These are phyloP conservation scores for Melanophora roralis DNA, from an alignment of 2,888 invertebrate genomes.

Conservation along the genomic window DNA sequence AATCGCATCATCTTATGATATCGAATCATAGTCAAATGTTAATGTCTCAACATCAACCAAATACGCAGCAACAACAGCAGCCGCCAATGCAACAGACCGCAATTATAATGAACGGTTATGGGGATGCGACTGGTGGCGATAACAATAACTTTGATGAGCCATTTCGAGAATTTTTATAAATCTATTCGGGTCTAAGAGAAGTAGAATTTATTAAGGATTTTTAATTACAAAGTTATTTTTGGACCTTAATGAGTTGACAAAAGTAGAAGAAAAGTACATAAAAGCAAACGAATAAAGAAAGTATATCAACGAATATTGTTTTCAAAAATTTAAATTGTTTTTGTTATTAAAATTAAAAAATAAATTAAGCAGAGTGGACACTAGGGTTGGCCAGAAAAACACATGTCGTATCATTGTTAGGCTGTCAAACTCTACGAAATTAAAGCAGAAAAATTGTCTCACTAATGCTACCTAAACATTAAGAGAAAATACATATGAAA, in stretches of 20 bases:
- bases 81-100: conserved; percentile 63
- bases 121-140: conserved; percentile 72
- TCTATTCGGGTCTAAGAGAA: neutral
- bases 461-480: too few relatives aligned
- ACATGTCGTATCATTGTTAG: too few relatives aligned
- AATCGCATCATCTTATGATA: conserved; percentile 66
- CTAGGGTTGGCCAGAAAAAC: too few relatives aligned
- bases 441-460: too few relatives aligned
- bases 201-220: neutral
- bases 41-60: conserved; percentile 54
- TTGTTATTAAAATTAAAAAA: conserved; percentile 1
- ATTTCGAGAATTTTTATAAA: conserved; percentile 76
- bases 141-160: conserved; percentile 76
- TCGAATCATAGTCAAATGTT: conserved; percentile 64
- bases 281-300: conserved; percentile 34
- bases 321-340: conserved; percentile 33
- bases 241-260: neutral
- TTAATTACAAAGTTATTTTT: neutral
- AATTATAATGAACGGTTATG: conserved; percentile 64
- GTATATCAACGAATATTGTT: conserved; percentile 59
- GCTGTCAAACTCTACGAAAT: too few relatives aligned
- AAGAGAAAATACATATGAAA: too few relatives aligned
- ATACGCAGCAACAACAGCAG: conserved; percentile 42
- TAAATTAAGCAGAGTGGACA: conserved; percentile 7
- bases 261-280: neutral